Evolutionary conservation across 1,140 invertebrate genomes (phyloP), one percentile per base, ranked within the genome.

Genomic region (Atta texana): DNA sequence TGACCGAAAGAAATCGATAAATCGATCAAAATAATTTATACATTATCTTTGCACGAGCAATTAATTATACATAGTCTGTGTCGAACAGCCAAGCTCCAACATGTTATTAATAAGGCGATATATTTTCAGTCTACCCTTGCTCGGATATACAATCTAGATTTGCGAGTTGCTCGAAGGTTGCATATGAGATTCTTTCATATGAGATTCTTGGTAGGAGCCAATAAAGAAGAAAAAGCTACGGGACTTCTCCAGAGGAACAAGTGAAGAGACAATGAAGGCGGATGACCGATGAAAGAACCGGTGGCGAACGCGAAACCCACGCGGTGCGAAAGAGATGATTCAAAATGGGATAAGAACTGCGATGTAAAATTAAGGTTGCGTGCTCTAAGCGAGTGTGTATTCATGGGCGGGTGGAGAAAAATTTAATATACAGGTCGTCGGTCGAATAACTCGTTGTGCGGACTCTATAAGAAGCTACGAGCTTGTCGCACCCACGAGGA

Each of bases 391-490:
- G 66, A 74, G 80, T 64, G 34, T 55, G 55, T 75, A 68, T 84
- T 87, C 85, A 88, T 66, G 72, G 44, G 74, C 53, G 34, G 55
- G 24, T 78, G 69, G 24, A 24, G 69, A 78, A 86, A 72, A 88
- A 86, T 86, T 88, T 88, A 86, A 88, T 88, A 88, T 78, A 88
- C 53, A 53, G 57, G 31, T 6, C 14, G 51, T 53, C 51, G 64
- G 31, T 28, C 55, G 34, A 72, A 53, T 61, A 68, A 85, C 39
- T 64, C 57, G 14, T 76, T 44, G 34, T 31, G 18, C 21, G 18
- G 14, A 53, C 49, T 81, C 31, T 39, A 69, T 69, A 81, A 71
- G 31, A 87, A 66, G 55, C 57, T 24, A 49, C 44, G 49, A 64
- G 8, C 71, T 81, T n/a, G n/a, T 1, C 49, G 14, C 66, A 34